Base-by-base conservation (phyloP, 53 echinoderm and acorn worm species). In the Zoroaster sp. region DNA sequence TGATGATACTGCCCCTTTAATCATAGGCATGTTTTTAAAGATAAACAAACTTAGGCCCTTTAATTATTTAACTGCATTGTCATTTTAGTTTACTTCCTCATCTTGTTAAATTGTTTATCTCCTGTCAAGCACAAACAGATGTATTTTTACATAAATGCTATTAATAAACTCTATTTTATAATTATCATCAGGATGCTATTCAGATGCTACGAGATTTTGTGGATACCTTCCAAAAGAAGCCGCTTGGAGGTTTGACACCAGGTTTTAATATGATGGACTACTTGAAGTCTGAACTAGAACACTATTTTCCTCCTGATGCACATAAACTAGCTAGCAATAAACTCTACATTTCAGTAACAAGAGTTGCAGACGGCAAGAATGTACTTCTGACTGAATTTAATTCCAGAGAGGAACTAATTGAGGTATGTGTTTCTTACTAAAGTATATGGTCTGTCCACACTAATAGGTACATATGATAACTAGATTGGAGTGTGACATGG, bases 231-330 rank as follows among this genome's bases (percentile, higher is more conserved):
- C 90, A 86, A 25, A 86, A 80, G 25, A 89, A 90, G 53, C 89
- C 92, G 1, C 72, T 94, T 5, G 94, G 94, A 37, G 87, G 87
- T n/a, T 80, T 94, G 12, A 92, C 92, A 31, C 94, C 94, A 1
- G 89, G 92, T n/a, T 94, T 87, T 76, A 89, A 77, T 46, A 67
- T 94, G 72, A 38, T 80, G 37, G 78, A 73, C 38, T 67, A 76
- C 13, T 87, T 94, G 11, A 43, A 76, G 4, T 17, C 69, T 4
- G 72, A 89, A 63, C 73, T 94, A 11, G 75, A 92, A 71, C 44
- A 78, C 41, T 69, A 89, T 32, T 18, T 94, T 23, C 94, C 94
- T 2, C 52, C 89, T 15, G 90, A 92, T 44, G 92, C 94, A 5
- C 87, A 94, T 36, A 78, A 63, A 69, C 74, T 92, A 54, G 94